phyloP scores from a whole-genome alignment of 2,113 vertebrate species.

The Mastomys coucha region DNA sequence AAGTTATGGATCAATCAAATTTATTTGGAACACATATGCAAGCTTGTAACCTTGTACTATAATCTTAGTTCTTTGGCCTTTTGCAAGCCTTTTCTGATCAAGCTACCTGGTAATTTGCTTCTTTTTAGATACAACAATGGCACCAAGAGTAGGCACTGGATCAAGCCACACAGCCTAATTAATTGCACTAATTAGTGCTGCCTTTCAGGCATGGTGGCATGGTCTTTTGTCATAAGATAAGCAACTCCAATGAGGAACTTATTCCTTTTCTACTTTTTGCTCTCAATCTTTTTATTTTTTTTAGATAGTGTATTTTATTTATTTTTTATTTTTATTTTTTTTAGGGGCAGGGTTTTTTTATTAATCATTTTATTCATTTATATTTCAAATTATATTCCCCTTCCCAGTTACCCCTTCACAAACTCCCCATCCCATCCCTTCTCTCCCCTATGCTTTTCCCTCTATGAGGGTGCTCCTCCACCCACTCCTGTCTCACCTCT shows the following conservation, averaged over 20 bases:
- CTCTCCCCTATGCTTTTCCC: no score
- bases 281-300: background rate
- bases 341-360: no score
- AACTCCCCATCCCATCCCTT: no score
- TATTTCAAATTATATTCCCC: no score
- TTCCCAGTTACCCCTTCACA: no score
- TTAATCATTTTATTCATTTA: no score
- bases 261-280: background rate
- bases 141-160: background rate
- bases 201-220: background rate
- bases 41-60: background rate
- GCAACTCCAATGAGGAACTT: background rate
- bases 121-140: background rate
- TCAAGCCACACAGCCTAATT: background rate
- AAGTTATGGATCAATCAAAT: background rate
- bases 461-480: no score
- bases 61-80: background rate
- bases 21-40: background rate
- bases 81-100: background rate
- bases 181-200: background rate
- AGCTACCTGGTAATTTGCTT: background rate
- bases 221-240: background rate
- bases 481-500: no score
- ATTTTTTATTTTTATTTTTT: no score
- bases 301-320: no score